Base-by-base conservation (phyloP, 2,888 invertebrate genomes). In the Tiliacea aurago region DNA sequence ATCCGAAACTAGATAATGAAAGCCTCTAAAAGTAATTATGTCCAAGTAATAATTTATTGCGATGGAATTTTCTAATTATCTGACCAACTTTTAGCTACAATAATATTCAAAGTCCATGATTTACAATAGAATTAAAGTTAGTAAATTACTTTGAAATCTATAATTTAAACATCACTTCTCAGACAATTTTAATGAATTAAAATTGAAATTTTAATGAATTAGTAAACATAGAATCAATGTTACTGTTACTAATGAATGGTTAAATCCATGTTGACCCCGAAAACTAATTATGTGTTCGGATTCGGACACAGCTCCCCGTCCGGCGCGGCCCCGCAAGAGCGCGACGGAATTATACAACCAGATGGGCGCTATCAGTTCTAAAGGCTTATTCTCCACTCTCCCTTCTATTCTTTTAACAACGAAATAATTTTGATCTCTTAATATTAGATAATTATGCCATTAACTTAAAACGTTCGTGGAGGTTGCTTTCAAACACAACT, bases 11-110 rank as follows among this genome's bases (percentile, higher is more conserved):
- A 68, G 51, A 75, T 49, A 76, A 75, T 74, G 45, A 65, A 70
- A 58, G 37, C 53, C 7, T 63, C 53, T 55, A 53, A 69, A 75
- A 81, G 79, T 80, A 76, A 75, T 79, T 70, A 47, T 43, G 28
- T 66, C 28, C 66, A 59, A 80, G 61, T 81, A 69, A 75, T 80
- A 69, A 65, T 80, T 75, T 69, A 75, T 78, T 69, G 51, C 62
- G 65, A 65, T 75, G 64, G 81, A 68, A 78, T 80, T 74, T 78
- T 66, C 61, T 75, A 80, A 80, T 78, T 80, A 69, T 80, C 51
- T 75, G 61, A 75, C 61, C 64, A 66, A 80, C 23, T 56, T 69
- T 56, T 23, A 51, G 37, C 62, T n/a, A 74, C 65, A 56, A 53
- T 62, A 69, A 23, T 63, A 49, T 49, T 41, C 71, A 63, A 53